These are phyloP conservation scores for Tenthredo notha DNA, from an alignment of 2,888 invertebrate genomes.

Conservation along the genomic window DNA sequence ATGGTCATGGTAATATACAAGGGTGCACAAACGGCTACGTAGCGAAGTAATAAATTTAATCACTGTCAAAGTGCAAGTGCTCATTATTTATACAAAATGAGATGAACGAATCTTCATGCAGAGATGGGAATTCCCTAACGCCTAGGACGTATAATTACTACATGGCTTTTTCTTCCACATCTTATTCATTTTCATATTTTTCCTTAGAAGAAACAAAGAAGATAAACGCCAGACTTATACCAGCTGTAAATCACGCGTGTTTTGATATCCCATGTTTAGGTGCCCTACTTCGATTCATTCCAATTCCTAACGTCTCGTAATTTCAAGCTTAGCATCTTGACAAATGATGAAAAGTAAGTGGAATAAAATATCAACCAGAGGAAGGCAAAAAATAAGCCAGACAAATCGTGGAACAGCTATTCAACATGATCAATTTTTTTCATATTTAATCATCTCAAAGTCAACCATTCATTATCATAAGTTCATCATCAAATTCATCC, in stretches of 20 bases:
- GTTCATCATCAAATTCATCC: neutral
- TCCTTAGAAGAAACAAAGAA: neutral
- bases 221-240: neutral
- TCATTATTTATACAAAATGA: neutral
- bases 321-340: slow-evolving; percentile 6
- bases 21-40: neutral
- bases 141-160: neutral
- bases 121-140: neutral
- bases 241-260: neutral
- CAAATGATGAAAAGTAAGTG: slow-evolving; percentile 3
- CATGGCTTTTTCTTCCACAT: neutral
- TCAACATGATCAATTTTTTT: neutral
- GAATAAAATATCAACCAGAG: neutral
- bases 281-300: neutral
- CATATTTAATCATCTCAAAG: neutral
- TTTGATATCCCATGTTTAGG: slow-evolving; percentile 21
- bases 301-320: slow-evolving; percentile 4
- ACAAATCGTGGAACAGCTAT: neutral
- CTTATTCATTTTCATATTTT: neutral
- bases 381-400: neutral
- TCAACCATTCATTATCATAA: neutral
- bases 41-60: neutral
- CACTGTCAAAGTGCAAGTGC: neutral
- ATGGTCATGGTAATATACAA: neutral
- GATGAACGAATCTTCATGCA: neutral